These are phyloP conservation scores for Temnothorax ravouxi DNA, from an alignment of 2,888 invertebrate genomes.

Conservation along the genomic window DNA sequence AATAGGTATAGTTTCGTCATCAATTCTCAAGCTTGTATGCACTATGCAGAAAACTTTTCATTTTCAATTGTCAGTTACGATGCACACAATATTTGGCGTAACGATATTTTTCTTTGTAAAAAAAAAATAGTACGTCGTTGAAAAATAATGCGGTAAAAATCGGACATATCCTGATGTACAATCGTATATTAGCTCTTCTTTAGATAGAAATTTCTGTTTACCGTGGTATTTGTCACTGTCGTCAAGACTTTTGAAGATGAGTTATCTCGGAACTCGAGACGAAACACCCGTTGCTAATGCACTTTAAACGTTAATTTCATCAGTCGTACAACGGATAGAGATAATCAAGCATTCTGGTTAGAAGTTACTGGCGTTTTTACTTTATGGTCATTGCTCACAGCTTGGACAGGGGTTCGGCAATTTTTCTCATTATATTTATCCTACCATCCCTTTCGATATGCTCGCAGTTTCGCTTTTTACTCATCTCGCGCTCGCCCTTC, in stretches of 20 bases:
- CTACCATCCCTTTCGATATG: not conserved
- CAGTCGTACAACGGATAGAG: constrained; percentile 5
- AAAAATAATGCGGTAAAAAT: constrained; percentile 9
- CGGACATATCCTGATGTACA: not conserved
- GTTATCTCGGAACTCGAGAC: constrained; percentile 11
- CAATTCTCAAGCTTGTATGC: not conserved
- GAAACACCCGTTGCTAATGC: constrained; percentile 1
- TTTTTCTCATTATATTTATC: constrained; percentile 48
- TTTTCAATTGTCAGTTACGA: not conserved
- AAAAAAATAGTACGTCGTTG: not conserved
- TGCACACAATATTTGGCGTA: not conserved
- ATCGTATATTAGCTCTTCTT: constrained; percentile 20
- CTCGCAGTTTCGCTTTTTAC: constrained; percentile 15
- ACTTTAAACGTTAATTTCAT: constrained; percentile 36
- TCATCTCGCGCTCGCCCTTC: constrained; percentile 3
- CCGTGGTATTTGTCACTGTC: constrained; percentile 9
- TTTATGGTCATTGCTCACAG: constrained; percentile 10
- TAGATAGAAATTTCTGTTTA: constrained; percentile 13
- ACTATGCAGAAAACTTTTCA: not conserved
- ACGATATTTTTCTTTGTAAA: constrained; percentile 3
- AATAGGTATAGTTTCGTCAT: not conserved
- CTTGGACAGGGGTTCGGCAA: constrained; percentile 18
- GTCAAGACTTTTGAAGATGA: constrained; percentile 15
- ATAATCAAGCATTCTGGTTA: constrained; percentile 29
- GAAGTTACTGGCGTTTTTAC: constrained; percentile 5